These are phyloP conservation scores for Chaetura pelagica DNA, from an alignment of 2,113 vertebrate species.

Conservation along the genomic window DNA sequence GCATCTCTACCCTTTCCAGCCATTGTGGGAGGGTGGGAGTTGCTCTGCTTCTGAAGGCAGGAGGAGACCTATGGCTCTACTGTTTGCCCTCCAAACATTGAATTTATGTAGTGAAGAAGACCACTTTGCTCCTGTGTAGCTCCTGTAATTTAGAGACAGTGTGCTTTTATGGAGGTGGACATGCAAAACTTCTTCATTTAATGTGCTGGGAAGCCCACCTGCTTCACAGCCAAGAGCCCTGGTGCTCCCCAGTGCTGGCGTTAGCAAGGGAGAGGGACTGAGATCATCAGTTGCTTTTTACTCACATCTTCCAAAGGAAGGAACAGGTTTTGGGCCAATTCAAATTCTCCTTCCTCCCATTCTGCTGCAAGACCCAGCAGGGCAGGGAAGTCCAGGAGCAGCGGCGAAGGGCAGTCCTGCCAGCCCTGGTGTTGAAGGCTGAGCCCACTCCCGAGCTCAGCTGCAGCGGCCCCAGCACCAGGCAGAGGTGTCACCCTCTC, in stretches of 20 bases:
- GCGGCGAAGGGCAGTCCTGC: rapidly evolving
- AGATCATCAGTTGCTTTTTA: not conserved
- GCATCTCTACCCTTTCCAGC: not conserved
- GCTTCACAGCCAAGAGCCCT: not conserved
- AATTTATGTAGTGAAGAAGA: not conserved
- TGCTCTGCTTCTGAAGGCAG: not conserved
- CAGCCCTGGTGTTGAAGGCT: not conserved
- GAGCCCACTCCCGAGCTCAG: not conserved
- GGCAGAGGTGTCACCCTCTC: not conserved
- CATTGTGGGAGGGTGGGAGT: not conserved
- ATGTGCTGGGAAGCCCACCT: not conserved
- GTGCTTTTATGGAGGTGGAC: not conserved
- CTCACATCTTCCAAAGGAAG: not conserved
- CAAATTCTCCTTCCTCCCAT: not conserved
- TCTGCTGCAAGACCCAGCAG: not conserved
- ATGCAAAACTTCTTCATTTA: not conserved
- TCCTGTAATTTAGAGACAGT: not conserved
- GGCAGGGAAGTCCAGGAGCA: not conserved
- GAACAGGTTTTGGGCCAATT: not conserved
- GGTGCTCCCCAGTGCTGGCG: not conserved
- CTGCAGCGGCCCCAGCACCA: not conserved
- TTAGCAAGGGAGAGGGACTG: not conserved
- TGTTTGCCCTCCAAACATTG: not conserved
- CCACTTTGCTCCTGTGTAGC: not conserved
- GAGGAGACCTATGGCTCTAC: not conserved